These are phyloP conservation scores for Trichogramma dendrolimi DNA, from an alignment of 2,888 invertebrate genomes.

Conservation along the genomic window DNA sequence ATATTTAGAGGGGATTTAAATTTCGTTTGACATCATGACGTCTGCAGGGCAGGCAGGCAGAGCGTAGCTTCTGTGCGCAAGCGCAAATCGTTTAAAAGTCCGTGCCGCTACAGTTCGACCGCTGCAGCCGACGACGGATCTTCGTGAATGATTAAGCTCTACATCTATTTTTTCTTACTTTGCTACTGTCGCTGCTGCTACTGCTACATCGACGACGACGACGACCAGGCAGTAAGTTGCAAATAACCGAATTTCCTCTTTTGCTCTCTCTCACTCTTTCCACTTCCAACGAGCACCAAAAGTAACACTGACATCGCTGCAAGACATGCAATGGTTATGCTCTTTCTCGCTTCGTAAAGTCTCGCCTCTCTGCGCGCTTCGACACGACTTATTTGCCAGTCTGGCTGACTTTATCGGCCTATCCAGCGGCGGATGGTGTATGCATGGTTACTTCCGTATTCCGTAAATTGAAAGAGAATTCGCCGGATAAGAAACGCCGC, in stretches of 20 bases:
- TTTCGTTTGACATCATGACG: conserved; percentile 45
- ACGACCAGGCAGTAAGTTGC: too few relatives aligned
- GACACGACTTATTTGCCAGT: conserved; percentile 15
- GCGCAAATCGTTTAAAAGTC: conserved; percentile 44
- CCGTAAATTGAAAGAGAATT: not conserved
- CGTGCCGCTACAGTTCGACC: conserved; percentile 10
- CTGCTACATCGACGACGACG: too few relatives aligned
- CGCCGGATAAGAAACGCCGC: conserved; percentile 14
- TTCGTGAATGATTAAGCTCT: conserved; percentile 47
- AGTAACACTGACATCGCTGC: conserved; percentile 11
- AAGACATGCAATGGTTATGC: not conserved
- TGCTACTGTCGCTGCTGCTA: too few relatives aligned
- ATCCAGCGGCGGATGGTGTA: conserved; percentile 9
- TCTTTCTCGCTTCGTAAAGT: not conserved
- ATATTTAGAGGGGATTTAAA: conserved; percentile 51
- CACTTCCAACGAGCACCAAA: conserved; percentile 23
- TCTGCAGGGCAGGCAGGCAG: conserved; percentile 48
- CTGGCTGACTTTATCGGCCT: conserved; percentile 6
- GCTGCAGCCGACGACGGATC: conserved; percentile 41
- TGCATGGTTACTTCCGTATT: too few relatives aligned
- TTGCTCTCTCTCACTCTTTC: conserved; percentile 5
- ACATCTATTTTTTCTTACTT: not conserved
- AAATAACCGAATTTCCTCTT: not conserved
- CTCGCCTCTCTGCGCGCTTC: not conserved
- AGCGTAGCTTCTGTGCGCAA: too few relatives aligned